Evolutionary conservation across 2,113 vertebrate genomes (phyloP), one percentile per base, ranked within the genome.

Genomic region (Anoplopoma fimbria): DNA sequence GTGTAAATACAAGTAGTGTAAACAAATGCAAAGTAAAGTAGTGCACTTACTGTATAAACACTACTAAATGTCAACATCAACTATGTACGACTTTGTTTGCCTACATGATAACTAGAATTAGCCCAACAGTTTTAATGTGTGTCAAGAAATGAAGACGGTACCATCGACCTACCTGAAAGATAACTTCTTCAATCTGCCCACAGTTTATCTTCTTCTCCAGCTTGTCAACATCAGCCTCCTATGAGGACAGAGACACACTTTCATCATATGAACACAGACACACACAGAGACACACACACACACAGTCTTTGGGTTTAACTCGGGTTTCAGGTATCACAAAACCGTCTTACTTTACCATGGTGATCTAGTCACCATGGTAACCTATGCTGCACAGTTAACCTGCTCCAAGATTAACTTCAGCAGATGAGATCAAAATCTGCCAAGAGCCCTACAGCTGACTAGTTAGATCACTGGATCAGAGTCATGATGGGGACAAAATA

Each of bases 151-250:
- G 21, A n/a, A 25, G 36, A 67, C 25, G 3, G 21, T 3, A 12
- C 3, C 21, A 9, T 34, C 25, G 61, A 38, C 25, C 6, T 53
- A 71, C 98, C 97, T 99, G 98, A 78, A 95, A 61, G 86, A 99
- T 97, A n/a, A 98, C 96, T 91, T 99, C 98, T 93, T 99, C 98
- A 85, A 99, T 96, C 81, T 96, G 96, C 27, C 98, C 98, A 76
- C 95, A 62, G 72, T 97, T 98, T 42, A 99, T 95, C 87, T 95
- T 96, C 60, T 95, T 88, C 91, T 99, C 95, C 45, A 99, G 94
- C 80, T 95, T 97, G 58, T 96, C 92, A 19, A 98, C 89, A 88
- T 97, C 92, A 0, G 91, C 77, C 86, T 98, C 98, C 98, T 99
- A 69, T n/a, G 17, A 64, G 77, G 0, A 80, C 5, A 75, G 4